A percentile compares a stretch with the other conserved stretches of the same genome.
Evolutionary conservation across 2,797 vertebrate genomes (phyloP).

Genomic region (Trachops cirrhosus): DNA sequence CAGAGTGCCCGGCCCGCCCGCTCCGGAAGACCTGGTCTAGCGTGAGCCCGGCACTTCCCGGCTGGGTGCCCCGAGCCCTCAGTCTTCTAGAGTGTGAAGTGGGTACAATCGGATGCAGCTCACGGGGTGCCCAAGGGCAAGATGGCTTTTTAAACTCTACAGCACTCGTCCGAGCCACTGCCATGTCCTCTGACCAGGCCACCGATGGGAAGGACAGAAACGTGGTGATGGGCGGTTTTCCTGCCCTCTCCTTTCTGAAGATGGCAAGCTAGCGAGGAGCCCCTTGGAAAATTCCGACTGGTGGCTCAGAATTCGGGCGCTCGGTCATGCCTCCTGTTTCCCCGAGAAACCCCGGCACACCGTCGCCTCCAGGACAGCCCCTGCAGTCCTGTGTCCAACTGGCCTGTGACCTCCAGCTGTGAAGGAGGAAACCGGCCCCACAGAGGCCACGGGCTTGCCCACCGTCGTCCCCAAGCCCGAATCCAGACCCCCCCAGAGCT

Average conservation of each 20-base stretch:
- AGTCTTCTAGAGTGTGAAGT: not conserved
- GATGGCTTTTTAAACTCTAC: not conserved
- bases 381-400: too few relatives aligned
- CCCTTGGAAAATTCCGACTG: not conserved
- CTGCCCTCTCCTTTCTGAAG: not conserved
- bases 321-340: accelerated
- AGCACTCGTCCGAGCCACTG: not conserved
- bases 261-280: accelerated
- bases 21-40: accelerated
- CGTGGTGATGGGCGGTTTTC: accelerated
- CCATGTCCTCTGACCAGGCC: not conserved
- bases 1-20: accelerated
- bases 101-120: too few relatives aligned
- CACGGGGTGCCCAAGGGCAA: accelerated
- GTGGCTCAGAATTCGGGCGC: too few relatives aligned
- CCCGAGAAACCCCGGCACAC: not conserved
- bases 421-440: not conserved
- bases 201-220: accelerated
- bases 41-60: not conserved
- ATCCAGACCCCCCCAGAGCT: not conserved
- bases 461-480: not conserved
- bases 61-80: not conserved
- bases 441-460: not conserved
- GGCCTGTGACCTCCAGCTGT: not conserved
- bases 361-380: accelerated